Evolutionary conservation across 2,113 vertebrate species (phyloP), one percentile per base, ranked within the genome.

Genomic region (Callocephalon fimbriatum): DNA sequence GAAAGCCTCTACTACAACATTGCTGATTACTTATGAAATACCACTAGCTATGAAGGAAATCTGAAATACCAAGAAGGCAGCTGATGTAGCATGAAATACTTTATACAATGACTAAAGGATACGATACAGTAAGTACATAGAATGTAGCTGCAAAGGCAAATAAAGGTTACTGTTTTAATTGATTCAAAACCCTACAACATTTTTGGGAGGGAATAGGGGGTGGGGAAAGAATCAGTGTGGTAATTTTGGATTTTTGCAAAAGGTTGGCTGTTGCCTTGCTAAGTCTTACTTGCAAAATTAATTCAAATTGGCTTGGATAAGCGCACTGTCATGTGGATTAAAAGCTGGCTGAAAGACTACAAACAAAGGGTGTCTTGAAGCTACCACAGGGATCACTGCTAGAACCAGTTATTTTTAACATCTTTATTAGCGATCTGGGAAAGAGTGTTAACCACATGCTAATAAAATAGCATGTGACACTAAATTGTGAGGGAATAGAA

Each of bases 391-490:
- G 94, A 95, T 95, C 82, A 42, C 86, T 90, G 95, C 93, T 93
- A 88, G 94, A 96, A 87, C 93, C 86, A 97, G 95, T 97, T 89
- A 96, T 96, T 98, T 98, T 97, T 96, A 97, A 97, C 93, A 90
- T 97, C 97, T 97, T 97, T 92, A 98, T 98, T 98, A 98, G 97
- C 96, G 97, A 97, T 94, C 91, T 95, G 96, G 94, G 98, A 98
- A 67, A 92, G 38, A 74, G 68, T 80, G 75, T 97, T 90, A 98
- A 95, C 94, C 59, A 38, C 95, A 75, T 10, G 51, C 88, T 98
- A 97, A 97, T 97, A 97, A 98, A 97, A 97, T 97, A 95, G 84
- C n/a, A 38, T 84, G 95, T 91, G 83, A 87, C 93, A 54, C 95
- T 86, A 87, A 97, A 85, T 93, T 95, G 56, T 56, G 37, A 97